A percentile compares a stretch with the other conserved stretches of the same genome.
Evolutionary conservation across 2,797 vertebrate species (phyloP).

Genomic region (Pipistrellus pipistrellus): DNA sequence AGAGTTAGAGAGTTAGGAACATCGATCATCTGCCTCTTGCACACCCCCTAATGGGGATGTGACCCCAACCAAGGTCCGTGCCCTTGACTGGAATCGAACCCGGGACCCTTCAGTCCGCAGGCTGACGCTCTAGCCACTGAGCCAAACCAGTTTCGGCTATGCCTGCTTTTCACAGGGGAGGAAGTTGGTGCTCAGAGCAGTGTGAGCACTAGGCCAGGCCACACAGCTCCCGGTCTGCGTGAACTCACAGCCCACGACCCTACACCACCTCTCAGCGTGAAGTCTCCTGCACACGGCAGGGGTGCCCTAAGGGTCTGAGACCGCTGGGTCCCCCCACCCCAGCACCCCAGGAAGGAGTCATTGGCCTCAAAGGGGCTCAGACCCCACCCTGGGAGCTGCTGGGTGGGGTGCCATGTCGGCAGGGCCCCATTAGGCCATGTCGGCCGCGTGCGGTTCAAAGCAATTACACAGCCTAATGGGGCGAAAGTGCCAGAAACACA

Average conservation of each 20-base stretch:
- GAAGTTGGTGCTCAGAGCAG: background rate
- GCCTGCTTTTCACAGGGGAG: background rate
- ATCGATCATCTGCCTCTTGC: too few species aligned
- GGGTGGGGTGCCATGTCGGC: accelerated
- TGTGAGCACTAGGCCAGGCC: background rate
- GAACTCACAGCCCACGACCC: background rate
- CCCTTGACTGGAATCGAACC: too few species aligned
- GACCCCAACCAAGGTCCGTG: too few species aligned
- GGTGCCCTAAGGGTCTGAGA: background rate
- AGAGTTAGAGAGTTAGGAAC: too few species aligned
- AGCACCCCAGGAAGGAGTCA: background rate
- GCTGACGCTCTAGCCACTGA: too few species aligned
- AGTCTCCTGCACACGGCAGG: background rate
- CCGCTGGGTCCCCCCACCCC: background rate
- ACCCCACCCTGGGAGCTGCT: background rate
- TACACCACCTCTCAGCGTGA: background rate
- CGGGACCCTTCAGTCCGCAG: too few species aligned
- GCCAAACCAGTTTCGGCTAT: too few species aligned
- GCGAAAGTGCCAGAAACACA: constrained; percentile 40
- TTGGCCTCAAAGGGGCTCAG: background rate
- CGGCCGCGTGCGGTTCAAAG: background rate
- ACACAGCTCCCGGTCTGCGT: background rate
- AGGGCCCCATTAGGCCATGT: background rate
- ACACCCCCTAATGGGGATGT: too few species aligned
- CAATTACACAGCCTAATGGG: background rate